phyloP scores from a whole-genome alignment of 1,140 invertebrate genomes.

The Lanistes nyassanus region DNA sequence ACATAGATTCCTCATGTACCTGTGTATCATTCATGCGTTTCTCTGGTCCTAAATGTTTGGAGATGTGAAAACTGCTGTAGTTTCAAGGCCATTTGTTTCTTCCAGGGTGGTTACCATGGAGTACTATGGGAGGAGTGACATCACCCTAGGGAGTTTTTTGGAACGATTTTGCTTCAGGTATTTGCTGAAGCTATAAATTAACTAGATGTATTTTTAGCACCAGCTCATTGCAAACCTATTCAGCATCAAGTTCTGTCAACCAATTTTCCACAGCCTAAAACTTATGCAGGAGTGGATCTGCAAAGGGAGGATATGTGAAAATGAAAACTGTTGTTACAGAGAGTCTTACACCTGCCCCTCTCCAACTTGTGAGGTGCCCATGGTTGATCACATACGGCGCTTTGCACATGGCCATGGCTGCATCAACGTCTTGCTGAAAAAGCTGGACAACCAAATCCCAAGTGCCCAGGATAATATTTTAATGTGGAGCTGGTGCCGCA shows the following conservation, averaged over 20 bases:
- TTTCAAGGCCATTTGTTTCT: constrained; percentile 34
- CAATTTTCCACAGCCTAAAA: background rate
- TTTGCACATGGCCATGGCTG: constrained; percentile 83
- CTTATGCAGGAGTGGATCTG: too few relatives aligned
- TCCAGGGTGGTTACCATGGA: constrained; percentile 90
- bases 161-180: constrained; percentile 90
- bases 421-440: constrained; percentile 75
- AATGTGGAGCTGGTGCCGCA: constrained; percentile 88
- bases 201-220: background rate
- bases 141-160: constrained; percentile 92
- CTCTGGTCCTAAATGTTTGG: too few relatives aligned
- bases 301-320: too few relatives aligned
- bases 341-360: constrained; percentile 84
- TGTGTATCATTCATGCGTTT: too few relatives aligned
- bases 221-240: constrained; percentile 20
- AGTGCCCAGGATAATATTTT: constrained; percentile 72
- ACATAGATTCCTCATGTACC: too few relatives aligned
- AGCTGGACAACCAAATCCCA: constrained; percentile 65
- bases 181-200: constrained; percentile 40
- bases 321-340: constrained; percentile 71
- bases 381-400: constrained; percentile 87
- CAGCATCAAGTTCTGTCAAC: background rate
- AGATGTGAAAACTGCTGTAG: background rate
- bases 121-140: constrained; percentile 93
- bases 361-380: constrained; percentile 81